A percentile compares a stretch with the other conserved stretches of the same genome.
phyloP scores from a whole-genome alignment of 2,888 invertebrate species.

The Lymantria dispar region DNA sequence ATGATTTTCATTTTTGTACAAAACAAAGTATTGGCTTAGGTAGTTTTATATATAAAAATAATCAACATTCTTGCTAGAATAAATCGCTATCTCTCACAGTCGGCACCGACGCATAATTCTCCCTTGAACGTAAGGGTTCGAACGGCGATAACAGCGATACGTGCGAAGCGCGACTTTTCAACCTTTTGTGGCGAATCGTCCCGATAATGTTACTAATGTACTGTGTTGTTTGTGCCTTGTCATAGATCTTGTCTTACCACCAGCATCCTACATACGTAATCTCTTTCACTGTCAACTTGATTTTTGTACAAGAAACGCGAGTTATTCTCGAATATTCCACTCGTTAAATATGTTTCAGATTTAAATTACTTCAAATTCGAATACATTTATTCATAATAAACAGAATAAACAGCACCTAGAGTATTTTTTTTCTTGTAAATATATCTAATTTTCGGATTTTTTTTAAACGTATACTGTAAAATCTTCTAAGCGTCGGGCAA shows the following conservation, averaged over 20 bases:
- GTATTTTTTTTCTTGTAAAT: too few species aligned
- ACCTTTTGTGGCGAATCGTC: conserved; percentile 74
- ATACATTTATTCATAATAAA: too few species aligned
- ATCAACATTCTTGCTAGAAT: not conserved
- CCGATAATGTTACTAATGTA: conserved; percentile 75
- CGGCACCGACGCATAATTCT: conserved; percentile 46
- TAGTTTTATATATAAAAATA: too few species aligned
- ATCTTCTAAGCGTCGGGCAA: too few species aligned
- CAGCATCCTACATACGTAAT: conserved; percentile 24
- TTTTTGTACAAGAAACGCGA: conserved; percentile 13
- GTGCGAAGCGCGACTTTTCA: conserved; percentile 78
- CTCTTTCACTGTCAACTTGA: conserved; percentile 9
- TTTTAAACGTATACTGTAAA: too few species aligned
- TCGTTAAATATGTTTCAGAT: not conserved
- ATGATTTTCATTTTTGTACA: too few species aligned
- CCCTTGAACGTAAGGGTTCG: conserved; percentile 73
- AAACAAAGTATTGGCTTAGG: too few species aligned
- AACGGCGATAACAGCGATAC: conserved; percentile 70
- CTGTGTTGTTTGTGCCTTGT: conserved; percentile 62
- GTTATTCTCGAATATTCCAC: not conserved
- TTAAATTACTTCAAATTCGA: not conserved
- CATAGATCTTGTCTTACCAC: conserved; percentile 42
- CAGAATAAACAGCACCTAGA: too few species aligned
- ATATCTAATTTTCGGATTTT: too few species aligned
- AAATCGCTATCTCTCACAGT: conserved; percentile 29